Evolutionary conservation across 2,888 invertebrate species (phyloP).

Genomic region (Pycnomerus fuliginosus): DNA sequence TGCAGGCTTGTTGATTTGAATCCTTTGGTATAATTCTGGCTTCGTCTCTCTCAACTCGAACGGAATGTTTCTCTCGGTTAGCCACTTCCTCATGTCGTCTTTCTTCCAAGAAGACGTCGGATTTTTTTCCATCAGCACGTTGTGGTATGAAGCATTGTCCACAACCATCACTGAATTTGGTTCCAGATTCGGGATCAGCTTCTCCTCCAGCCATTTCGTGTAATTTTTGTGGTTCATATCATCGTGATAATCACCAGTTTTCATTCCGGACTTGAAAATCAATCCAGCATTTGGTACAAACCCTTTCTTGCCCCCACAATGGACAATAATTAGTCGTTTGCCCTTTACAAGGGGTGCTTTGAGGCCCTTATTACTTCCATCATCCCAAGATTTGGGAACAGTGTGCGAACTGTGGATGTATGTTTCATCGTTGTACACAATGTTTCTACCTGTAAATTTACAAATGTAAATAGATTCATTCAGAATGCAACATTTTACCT

Average conservation of each 20-base stretch:
- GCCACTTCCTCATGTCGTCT: neutral
- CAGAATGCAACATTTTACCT: no score
- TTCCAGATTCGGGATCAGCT: neutral
- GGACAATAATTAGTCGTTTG: neutral
- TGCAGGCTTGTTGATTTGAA: neutral
- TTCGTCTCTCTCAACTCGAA: neutral
- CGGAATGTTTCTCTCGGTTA: neutral
- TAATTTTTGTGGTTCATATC: slow-evolving; percentile 28
- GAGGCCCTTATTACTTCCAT: slow-evolving; percentile 1
- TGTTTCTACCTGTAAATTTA: slow-evolving; percentile 20
- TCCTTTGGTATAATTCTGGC: neutral
- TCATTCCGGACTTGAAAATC: slow-evolving; percentile 17
- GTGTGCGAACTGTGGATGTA: slow-evolving; percentile 18
- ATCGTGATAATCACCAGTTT: slow-evolving; percentile 35
- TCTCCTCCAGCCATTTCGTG: neutral
- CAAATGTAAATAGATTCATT: no score
- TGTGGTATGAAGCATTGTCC: neutral
- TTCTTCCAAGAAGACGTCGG: neutral
- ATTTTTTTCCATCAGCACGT: neutral
- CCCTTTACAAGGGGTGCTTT: neutral
- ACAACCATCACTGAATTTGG: neutral
- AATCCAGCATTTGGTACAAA: slow-evolving; percentile 4
- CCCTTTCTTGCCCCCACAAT: slow-evolving; percentile 1
- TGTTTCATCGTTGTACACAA: slow-evolving; percentile 26
- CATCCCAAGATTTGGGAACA: neutral